phyloP scores from a whole-genome alignment of 2,113 vertebrate species.

The Alligator mississippiensis region DNA sequence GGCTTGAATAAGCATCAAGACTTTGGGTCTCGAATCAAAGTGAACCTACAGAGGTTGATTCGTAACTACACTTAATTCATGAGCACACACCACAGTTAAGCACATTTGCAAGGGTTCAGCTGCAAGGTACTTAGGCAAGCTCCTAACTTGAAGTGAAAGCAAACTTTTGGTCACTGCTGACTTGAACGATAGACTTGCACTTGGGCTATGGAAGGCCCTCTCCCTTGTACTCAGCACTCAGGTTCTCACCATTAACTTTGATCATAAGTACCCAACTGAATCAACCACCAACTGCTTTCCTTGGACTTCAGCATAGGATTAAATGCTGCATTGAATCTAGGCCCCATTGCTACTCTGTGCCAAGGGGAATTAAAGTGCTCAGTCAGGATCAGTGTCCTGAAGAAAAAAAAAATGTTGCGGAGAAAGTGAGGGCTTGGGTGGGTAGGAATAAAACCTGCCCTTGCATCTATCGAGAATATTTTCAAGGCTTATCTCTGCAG shows the following conservation, averaged over 20 bases:
- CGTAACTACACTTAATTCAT: neutral
- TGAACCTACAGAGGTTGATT: neutral
- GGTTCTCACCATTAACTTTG: too few species aligned
- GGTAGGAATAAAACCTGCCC: neutral
- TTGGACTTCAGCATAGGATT: neutral
- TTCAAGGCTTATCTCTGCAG: slow-evolving; percentile 24
- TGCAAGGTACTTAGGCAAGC: neutral
- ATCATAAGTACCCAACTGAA: too few species aligned
- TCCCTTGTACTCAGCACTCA: too few species aligned
- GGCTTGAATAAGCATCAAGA: neutral
- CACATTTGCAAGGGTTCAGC: rapidly evolving
- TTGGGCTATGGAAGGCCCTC: too few species aligned
- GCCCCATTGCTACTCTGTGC: rapidly evolving
- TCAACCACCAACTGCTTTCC: too few species aligned
- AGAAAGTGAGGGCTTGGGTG: neutral
- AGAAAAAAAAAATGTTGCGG: neutral
- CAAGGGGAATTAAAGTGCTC: rapidly evolving
- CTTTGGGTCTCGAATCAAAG: neutral
- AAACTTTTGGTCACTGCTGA: neutral
- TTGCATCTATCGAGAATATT: neutral
- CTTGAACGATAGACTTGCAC: neutral
- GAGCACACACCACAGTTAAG: neutral
- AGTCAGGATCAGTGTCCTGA: neutral
- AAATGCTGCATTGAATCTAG: rapidly evolving
- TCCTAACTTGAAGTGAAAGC: neutral